Evolutionary conservation across 1,140 invertebrate species (phyloP), one percentile per base, ranked within the genome.

Genomic region (Drosophila aff.): DNA sequence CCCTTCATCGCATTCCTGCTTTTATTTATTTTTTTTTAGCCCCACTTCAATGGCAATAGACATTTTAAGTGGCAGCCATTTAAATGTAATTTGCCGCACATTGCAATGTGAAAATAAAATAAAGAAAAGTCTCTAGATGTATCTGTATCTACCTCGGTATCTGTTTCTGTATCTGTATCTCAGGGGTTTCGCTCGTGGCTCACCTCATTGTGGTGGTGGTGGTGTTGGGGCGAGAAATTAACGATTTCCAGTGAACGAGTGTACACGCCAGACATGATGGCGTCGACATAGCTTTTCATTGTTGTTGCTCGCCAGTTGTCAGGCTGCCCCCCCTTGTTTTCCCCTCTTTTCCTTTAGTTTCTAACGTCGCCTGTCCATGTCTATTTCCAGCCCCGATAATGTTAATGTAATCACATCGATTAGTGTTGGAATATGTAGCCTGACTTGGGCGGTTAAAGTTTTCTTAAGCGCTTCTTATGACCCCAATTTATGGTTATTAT

Each of bases 401-500:
- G 72, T 64, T 55, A 69, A 76, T 82, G 61, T 86, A 87, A 84
- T 89, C 76, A 71, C 81, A 81, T 89, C 84, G 84, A 89, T 87
- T 89, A 74, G 64, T 57, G 6, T 8, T 40, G 28, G 28, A 58
- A 43, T 33, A 40, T 44, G 43, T 31, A 55, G 50, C n/a, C n/a
- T 43, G 21, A 41, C 52, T 15, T 41, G 8, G 43, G 31, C 67
- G 31, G 63, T 61, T 76, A 28, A 52, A 31, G 62, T 23, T 53
- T 43, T 49, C 62, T 33, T 9, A 26, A 13, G 16, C 44, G 40
- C 44, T 80, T 61, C 60, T 86, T 67, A 46, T 68, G 64, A 8
- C 4, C 28, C 15, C 26, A 21, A 71, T 64, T 67, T 78, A 58
- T 72, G 49, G 43, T 65, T 76, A 84, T 84, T 76, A 67, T 65